Conservation (phyloP, 92 coral and sea anemone species). For the Porites divaricata region DNA sequence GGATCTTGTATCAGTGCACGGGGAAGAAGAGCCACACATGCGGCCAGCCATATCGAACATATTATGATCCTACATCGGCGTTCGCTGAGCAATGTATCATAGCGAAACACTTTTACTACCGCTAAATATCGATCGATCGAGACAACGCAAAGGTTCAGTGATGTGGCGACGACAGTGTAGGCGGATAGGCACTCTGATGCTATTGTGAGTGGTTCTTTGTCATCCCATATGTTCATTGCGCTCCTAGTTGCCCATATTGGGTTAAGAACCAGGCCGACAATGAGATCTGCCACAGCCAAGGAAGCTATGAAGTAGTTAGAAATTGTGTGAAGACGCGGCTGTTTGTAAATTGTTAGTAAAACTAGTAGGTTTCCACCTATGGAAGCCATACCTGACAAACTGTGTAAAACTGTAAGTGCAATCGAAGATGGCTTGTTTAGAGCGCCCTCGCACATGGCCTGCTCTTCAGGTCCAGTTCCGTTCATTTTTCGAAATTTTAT, state of each 20-base stretch:
- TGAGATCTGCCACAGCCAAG: slow-evolving; percentile 57
- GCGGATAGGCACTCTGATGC: slow-evolving; percentile 14
- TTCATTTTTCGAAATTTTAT: background rate
- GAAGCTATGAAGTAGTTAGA: slow-evolving; percentile 67
- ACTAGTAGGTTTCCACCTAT: slow-evolving; percentile 47
- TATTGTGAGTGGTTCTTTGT: background rate
- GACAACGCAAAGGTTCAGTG: slow-evolving; percentile 13
- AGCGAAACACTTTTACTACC: background rate
- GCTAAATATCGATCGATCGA: slow-evolving; percentile 26
- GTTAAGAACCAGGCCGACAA: slow-evolving; percentile 60
- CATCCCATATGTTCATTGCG: slow-evolving; percentile 32
- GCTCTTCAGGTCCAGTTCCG: background rate
- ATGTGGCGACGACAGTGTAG: slow-evolving; percentile 18
- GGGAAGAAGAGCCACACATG: slow-evolving; percentile 42
- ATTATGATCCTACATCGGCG: background rate
- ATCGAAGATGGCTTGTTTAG: background rate
- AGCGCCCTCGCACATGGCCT: background rate
- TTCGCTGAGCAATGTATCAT: background rate
- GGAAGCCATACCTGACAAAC: background rate
- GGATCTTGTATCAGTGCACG: slow-evolving; percentile 39
- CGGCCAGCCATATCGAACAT: slow-evolving; percentile 33
- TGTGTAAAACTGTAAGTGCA: background rate
- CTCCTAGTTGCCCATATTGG: slow-evolving; percentile 53
- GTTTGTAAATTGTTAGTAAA: slow-evolving; percentile 41
- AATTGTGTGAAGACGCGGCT: slow-evolving; percentile 24